Percentiles rank a stretch among this genome's conserved stretches.
These are phyloP conservation scores for Brachionus plicatilis DNA, from an alignment of 1,140 invertebrate genomes.

Conservation along the genomic window DNA sequence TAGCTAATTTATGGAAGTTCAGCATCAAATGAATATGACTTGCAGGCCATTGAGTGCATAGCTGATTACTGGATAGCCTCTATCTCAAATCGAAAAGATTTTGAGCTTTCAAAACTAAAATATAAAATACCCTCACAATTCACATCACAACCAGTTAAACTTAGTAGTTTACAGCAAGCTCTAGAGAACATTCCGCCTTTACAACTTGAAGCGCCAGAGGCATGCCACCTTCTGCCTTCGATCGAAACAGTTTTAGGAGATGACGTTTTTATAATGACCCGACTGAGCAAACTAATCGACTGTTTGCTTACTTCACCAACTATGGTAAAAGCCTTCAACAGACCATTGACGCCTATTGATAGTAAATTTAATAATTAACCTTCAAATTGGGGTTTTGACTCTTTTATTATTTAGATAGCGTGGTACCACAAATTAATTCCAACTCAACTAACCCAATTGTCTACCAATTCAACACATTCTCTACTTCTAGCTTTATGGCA, in stretches of 20 bases:
- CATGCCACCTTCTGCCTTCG: constrained; percentile 52
- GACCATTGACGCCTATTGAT: constrained; percentile 51
- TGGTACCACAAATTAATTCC: constrained; percentile 5
- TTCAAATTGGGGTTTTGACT: background rate
- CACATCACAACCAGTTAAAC: constrained; percentile 49
- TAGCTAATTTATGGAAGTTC: constrained; percentile 29
- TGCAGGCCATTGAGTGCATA: constrained; percentile 44
- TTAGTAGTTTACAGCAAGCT: constrained; percentile 49
- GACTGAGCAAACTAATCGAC: constrained; percentile 54
- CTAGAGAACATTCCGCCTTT: constrained; percentile 48
- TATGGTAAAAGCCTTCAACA: constrained; percentile 50
- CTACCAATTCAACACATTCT: background rate
- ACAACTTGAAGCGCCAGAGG: constrained; percentile 51
- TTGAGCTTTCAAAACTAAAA: constrained; percentile 51
- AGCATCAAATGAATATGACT: constrained; percentile 30
- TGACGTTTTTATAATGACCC: constrained; percentile 54
- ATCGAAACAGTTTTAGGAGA: constrained; percentile 54
- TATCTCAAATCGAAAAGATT: constrained; percentile 41
- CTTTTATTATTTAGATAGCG: background rate
- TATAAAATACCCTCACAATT: constrained; percentile 51
- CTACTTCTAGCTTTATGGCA: constrained; percentile 46
- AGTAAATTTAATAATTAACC: constrained; percentile 43
- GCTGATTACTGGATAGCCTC: constrained; percentile 55
- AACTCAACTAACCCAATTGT: background rate
- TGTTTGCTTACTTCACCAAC: constrained; percentile 49